Evolutionary conservation across 2,888 invertebrate genomes (phyloP).

Genomic region (Arge pagana): DNA sequence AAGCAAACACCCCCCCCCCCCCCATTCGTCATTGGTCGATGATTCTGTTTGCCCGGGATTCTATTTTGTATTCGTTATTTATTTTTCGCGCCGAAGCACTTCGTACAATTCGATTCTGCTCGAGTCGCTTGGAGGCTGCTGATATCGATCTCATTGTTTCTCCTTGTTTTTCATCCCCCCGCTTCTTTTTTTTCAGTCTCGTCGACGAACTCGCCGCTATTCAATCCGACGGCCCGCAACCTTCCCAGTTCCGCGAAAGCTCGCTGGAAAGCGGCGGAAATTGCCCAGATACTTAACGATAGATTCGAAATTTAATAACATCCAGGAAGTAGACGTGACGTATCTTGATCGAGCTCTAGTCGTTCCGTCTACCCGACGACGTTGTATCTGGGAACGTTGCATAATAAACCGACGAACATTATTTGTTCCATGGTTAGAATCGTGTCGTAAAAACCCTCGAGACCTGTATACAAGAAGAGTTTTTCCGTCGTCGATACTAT

Average conservation of each 20-base stretch:
- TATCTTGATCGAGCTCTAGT: constrained; percentile 14
- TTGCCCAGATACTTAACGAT: constrained; percentile 17
- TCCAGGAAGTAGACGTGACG: constrained; percentile 17
- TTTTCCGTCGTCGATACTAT: too few relatives aligned
- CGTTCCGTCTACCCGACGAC: too few relatives aligned
- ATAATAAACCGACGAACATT: too few relatives aligned
- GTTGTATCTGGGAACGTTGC: too few relatives aligned
- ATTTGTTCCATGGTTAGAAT: too few relatives aligned
- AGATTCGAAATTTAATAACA: constrained; percentile 19
- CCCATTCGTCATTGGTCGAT: too few relatives aligned
- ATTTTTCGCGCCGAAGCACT: constrained; percentile 9
- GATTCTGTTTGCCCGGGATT: too few relatives aligned
- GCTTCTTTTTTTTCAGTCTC: neutral
- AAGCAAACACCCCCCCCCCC: too few relatives aligned
- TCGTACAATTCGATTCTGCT: constrained; percentile 21
- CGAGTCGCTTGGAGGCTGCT: constrained; percentile 14
- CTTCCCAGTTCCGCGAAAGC: constrained; percentile 9
- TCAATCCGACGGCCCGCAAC: constrained; percentile 11
- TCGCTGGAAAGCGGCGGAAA: constrained; percentile 13
- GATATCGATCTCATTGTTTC: constrained; percentile 22
- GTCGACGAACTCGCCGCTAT: constrained; percentile 3
- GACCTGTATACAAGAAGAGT: too few relatives aligned
- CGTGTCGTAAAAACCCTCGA: too few relatives aligned
- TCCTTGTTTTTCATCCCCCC: neutral
- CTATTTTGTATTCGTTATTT: constrained; percentile 1